Conservation (phyloP, 2,797 vertebrate genomes). For the Myoxocephalus aenaeus region DNA sequence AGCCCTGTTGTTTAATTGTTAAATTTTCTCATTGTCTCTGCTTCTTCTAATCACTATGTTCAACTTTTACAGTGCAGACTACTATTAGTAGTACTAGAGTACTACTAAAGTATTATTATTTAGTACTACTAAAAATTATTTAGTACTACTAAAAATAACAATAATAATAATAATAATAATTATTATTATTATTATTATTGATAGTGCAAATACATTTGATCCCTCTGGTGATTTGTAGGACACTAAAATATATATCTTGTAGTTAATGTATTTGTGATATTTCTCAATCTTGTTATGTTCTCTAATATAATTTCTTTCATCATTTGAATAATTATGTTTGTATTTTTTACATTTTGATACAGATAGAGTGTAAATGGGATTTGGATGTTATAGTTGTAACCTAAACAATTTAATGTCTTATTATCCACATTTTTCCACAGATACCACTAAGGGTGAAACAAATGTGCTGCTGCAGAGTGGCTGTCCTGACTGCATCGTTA, state of each 20-base stretch:
- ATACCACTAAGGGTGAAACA: rapidly evolving
- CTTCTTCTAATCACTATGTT: background rate
- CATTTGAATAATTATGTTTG: background rate
- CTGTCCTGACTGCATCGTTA: conserved; percentile 47
- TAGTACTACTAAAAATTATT: too few relatives aligned
- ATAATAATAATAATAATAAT: background rate
- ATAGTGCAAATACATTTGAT: background rate
- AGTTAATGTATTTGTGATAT: background rate
- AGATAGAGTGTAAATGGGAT: background rate
- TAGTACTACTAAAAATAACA: background rate
- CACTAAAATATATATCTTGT: background rate
- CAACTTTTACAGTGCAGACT: background rate
- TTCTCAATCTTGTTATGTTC: background rate
- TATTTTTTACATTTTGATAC: background rate
- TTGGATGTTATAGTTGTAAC: background rate
- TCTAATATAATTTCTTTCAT: background rate
- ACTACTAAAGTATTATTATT: too few relatives aligned
- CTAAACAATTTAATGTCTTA: background rate
- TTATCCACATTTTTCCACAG: conserved; percentile 23
- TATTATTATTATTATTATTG: background rate
- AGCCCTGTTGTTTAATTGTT: background rate
- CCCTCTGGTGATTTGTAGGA: background rate
- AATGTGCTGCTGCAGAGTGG: conserved; percentile 8
- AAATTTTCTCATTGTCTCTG: background rate
- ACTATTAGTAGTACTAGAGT: background rate